Base-by-base conservation (phyloP, 2,888 invertebrate species). In the Lysandra bellargus region DNA sequence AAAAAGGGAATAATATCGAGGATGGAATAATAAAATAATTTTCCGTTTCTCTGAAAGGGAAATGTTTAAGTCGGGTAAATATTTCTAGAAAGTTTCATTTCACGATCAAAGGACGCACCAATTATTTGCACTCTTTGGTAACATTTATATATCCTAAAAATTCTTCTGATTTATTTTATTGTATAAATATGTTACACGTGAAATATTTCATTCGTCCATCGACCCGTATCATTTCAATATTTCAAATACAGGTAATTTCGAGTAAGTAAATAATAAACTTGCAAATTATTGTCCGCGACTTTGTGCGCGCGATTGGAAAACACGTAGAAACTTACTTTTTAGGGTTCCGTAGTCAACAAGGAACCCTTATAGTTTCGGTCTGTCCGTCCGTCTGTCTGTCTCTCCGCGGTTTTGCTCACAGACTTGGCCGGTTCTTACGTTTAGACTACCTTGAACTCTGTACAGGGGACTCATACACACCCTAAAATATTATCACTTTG, bases 31-130 rank as follows among this genome's bases (percentile, higher is more conserved):
- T 69, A 69, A 69, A 69, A 69, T 69, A 69, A 69, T 69, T 33
- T 69, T 33, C 69, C 69, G 33, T 69, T 69, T 69, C 69, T 37
- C 49, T 23, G 75, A 75, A 75, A 75, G 23, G 49, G 44, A 75
- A 75, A 75, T 44, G 5, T 75, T 75, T 40, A 49, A 75, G 74
- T n/a, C 44, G 49, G 49, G 75, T 49, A 75, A 75, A 75, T 75
- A 75, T 44, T 44, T 75, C 49, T 49, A 37, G 44, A 23, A 75
- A 75, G 75, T 75, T 75, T 49, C 75, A 75, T 75, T 75, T 75
- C 44, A 37, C 75, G 75, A 75, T 75, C 75, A 75, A 75, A 75
- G 49, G 33, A 23, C 69, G 69, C 69, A 33, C 33, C 69, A 69
- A 69, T 69, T 69, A 69, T 69, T 69, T 69, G 69, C 69, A 69